A percentile compares a stretch with the other conserved stretches of the same genome.
Evolutionary conservation across 2,113 vertebrate genomes (phyloP).

Genomic region (Echinops telfairi): DNA sequence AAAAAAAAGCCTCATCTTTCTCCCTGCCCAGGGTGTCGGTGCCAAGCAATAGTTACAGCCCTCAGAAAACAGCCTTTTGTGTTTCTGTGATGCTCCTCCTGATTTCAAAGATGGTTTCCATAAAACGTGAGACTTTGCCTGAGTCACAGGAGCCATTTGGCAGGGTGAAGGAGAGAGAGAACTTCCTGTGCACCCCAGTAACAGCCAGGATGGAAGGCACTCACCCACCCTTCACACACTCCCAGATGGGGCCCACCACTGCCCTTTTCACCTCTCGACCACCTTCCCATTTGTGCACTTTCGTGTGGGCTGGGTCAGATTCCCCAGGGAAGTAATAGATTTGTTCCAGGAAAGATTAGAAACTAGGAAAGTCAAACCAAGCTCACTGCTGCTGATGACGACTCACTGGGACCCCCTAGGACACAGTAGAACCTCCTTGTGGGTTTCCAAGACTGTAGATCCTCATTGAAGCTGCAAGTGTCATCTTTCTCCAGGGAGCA

Average conservation of each 20-base stretch:
- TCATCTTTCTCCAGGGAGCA: no score
- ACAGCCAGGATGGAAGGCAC: background rate
- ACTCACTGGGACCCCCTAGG: no score
- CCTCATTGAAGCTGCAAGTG: no score
- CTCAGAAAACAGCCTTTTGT: slow-evolving; percentile 46
- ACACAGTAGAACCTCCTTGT: no score
- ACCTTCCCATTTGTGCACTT: slow-evolving; percentile 59
- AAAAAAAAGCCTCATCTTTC: no score
- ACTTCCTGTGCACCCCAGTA: background rate
- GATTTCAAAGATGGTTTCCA: slow-evolving; percentile 49
- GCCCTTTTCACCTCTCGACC: slow-evolving; percentile 32
- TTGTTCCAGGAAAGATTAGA: background rate
- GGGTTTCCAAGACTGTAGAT: no score
- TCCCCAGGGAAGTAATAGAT: slow-evolving; percentile 15
- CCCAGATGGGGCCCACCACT: background rate
- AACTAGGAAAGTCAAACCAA: background rate
- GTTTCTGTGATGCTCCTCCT: slow-evolving; percentile 14
- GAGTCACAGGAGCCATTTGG: slow-evolving; percentile 67
- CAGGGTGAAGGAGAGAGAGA: background rate
- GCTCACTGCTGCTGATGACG: no score
- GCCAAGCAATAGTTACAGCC: background rate
- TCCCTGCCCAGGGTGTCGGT: background rate
- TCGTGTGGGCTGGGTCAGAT: background rate
- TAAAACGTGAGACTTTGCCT: slow-evolving; percentile 17
- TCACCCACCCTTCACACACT: background rate